Evolutionary conservation across 92 coral and sea anemone genomes (phyloP).

Genomic region (Actinernus sp.): DNA sequence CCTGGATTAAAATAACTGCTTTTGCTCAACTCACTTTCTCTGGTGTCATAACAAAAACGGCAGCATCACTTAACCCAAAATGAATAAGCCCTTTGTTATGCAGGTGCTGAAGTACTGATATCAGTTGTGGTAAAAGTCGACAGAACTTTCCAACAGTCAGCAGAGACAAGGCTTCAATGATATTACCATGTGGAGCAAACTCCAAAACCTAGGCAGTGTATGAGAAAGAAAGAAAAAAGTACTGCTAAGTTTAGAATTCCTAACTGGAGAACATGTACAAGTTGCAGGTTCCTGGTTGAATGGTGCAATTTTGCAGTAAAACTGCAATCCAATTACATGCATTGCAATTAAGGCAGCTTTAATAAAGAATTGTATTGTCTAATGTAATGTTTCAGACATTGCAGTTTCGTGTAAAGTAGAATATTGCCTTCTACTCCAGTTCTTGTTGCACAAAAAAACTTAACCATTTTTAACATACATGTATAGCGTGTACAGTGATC

Average conservation of each 20-base stretch:
- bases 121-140: constrained; percentile 22
- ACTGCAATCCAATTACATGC: neutral
- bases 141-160: constrained; percentile 39
- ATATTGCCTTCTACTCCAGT: too few relatives aligned
- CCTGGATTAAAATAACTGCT: neutral
- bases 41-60: constrained; percentile 39
- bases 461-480: too few relatives aligned
- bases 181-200: constrained; percentile 41
- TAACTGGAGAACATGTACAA: too few relatives aligned
- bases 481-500: too few relatives aligned
- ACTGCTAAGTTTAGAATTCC: constrained; percentile 2
- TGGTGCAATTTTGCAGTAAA: neutral
- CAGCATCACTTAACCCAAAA: constrained; percentile 5
- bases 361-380: too few relatives aligned
- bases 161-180: constrained; percentile 29
- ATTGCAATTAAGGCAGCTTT: too few relatives aligned
- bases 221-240: too few relatives aligned
- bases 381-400: too few relatives aligned
- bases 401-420: too few relatives aligned
- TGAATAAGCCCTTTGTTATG: constrained; percentile 45
- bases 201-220: too few relatives aligned
- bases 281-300: too few relatives aligned
- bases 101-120: constrained; percentile 47
- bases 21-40: constrained; percentile 45
- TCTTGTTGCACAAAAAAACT: too few relatives aligned